Evolutionary conservation across 2,797 vertebrate species (phyloP), one percentile per base, ranked within the genome.

Genomic region (Lycodopsis pacificus): DNA sequence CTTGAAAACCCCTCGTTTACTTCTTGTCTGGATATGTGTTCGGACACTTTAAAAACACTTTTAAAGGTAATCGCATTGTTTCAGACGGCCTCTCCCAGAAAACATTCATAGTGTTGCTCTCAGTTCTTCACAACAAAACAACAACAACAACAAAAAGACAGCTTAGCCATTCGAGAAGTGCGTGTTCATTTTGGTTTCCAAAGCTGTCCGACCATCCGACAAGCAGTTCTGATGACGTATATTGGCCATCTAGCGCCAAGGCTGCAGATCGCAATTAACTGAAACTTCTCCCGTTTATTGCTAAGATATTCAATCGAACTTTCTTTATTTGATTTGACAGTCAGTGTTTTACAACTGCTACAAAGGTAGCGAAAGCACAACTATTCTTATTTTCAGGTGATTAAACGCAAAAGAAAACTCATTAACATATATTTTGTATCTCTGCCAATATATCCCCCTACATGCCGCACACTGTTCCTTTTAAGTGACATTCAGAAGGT

Each of bases 401-500:
- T 12, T 42, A 14, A 4, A 20, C 46, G 2, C 46, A 7, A 20
- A 48, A 48, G 46, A 20, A 44, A 44, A 44, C 11, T 1, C 15
- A 42, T 42, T 42, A 15, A 13, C 11, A 42, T 42, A 42, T 42
- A 42, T 4, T 42, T 42, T 42, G 1, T 3, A 13, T 42, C 11
- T 42, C 32, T 42, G 40, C 13, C 40, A 42, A 14, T 42, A 42
- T 14, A 42, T 42, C 40, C 14, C 40, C 40, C 40, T 42, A 13
- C 5, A 42, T 42, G 40, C 4, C 4, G 14, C 42, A 15, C 42
- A 44, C 42, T 5, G 12, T 5, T 44, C 4, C 42, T 44, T 44
- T 44, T 17, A 44, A 71, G 38, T 59, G 63, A 64, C 48, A 82
- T 34, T 57, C 69, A 36, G 68, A 71, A 53, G 22, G 40, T 51